These are phyloP conservation scores for Rhagophthalmus giganteus DNA, from an alignment of 2,888 invertebrate species.

Conservation along the genomic window DNA sequence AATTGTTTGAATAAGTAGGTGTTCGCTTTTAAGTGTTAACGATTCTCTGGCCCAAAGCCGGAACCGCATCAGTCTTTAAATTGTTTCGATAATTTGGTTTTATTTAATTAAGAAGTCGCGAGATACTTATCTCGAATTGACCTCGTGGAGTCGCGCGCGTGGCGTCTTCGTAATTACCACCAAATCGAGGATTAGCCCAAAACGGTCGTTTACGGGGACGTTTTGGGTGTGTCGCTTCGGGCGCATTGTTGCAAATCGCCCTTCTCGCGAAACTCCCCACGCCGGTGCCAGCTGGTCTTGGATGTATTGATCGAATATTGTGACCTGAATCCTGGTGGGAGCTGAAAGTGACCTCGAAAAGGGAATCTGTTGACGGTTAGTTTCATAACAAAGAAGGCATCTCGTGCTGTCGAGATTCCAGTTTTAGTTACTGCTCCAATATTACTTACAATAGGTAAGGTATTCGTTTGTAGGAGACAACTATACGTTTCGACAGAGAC, in stretches of 20 bases:
- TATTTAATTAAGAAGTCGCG: too few species aligned
- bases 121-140: too few species aligned
- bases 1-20: too few species aligned
- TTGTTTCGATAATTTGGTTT: too few species aligned
- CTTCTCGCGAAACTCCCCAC: constrained; percentile 8
- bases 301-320: constrained; percentile 27
- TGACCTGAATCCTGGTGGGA: constrained; percentile 27
- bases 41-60: too few species aligned
- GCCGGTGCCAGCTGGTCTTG: constrained; percentile 29
- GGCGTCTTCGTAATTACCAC: background rate
- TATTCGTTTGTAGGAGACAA: background rate
- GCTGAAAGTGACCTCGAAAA: constrained; percentile 27
- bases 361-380: constrained; percentile 18
- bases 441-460: too few species aligned
- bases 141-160: too few species aligned
- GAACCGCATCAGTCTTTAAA: too few species aligned
- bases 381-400: constrained; percentile 2
- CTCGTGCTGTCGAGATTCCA: background rate
- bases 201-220: too few species aligned
- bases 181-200: background rate
- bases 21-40: too few species aligned
- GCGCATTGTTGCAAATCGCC: constrained; percentile 3
- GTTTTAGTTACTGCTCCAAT: background rate
- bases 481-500: too few species aligned
- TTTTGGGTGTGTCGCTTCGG: background rate